Evolutionary conservation across 2,797 vertebrate genomes (phyloP), one percentile per base, ranked within the genome.

Genomic region (Enteromius afrohamiltoni): DNA sequence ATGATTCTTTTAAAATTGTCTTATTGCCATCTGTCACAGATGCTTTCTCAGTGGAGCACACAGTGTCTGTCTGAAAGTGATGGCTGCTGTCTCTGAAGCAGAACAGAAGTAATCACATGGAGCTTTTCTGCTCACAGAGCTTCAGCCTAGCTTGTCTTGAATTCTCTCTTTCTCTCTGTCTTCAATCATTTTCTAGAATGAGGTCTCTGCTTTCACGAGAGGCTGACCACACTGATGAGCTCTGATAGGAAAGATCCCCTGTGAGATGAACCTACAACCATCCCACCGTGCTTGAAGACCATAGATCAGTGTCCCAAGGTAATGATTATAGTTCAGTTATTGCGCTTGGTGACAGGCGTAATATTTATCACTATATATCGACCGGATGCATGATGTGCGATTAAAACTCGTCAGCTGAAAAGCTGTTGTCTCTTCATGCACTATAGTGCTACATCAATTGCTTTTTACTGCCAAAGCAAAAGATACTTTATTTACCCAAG

Each of bases 161-260:
- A 73, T 71, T 84, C 53, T 49, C 47, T 64, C 49, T 81, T 47
- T 77, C 80, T 73, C 51, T 76, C 49, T 80, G 45, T 86, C 76
- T 87, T 80, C 83, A 85, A 83, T 85, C 87, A 86, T 23, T 11
- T 55, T 42, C 47, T 80, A 77, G 83, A 83, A 85, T 88, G 83
- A 83, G 77, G 85, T 86, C 81, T 85, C 77, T 83, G 71, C 82
- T 86, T 86, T 88, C 85, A 86, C 87, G 79, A 83, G 55, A 88
- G 80, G 71, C 85, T 88, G 87, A 85, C 71, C 85, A 77, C 77
- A 86, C 47, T 86, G 80, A 88, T 88, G 83, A 86, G 80, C 67
- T 82, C 82, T 86, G 80, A 85, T 85, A 74, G 78, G 82, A 77
- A 45, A 83, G 74, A 80, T 83, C 85, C 51, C 26, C 42, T 29